These are phyloP conservation scores for Scaptomyza reducta DNA, from an alignment of 2,888 invertebrate genomes.

Conservation along the genomic window DNA sequence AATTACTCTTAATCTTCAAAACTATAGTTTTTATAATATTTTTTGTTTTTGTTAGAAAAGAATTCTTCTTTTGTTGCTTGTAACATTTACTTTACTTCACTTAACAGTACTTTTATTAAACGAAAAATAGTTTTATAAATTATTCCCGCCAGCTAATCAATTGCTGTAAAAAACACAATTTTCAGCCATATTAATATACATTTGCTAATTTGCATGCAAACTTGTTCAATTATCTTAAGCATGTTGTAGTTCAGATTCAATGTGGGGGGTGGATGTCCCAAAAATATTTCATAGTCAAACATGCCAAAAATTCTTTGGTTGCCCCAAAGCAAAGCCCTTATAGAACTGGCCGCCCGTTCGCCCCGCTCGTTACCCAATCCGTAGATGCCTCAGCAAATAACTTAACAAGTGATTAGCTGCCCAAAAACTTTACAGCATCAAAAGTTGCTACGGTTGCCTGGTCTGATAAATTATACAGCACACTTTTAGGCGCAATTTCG, in stretches of 20 bases:
- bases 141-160: conserved; percentile 32
- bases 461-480: conserved; percentile 40
- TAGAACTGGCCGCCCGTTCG: neutral
- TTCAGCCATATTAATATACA: conserved; percentile 40
- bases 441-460: conserved; percentile 45
- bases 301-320: conserved; percentile 46
- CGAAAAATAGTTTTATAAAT: neutral
- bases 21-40: too few species aligned
- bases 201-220: conserved; percentile 39
- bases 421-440: conserved; percentile 58
- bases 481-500: conserved; percentile 46
- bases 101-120: too few species aligned
- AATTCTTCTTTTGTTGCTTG: too few species aligned
- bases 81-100: too few species aligned
- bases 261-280: neutral
- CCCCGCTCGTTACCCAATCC: neutral
- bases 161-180: conserved; percentile 34
- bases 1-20: too few species aligned
- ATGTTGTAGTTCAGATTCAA: conserved; percentile 27
- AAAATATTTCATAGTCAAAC: conserved; percentile 16
- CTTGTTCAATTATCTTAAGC: conserved; percentile 46
- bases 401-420: conserved; percentile 70
- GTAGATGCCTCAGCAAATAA: conserved; percentile 57
- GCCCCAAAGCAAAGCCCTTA: conserved; percentile 20
- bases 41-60: too few species aligned